Conservation (phyloP, 2,113 vertebrate genomes). For the Vidua chalybeata region DNA sequence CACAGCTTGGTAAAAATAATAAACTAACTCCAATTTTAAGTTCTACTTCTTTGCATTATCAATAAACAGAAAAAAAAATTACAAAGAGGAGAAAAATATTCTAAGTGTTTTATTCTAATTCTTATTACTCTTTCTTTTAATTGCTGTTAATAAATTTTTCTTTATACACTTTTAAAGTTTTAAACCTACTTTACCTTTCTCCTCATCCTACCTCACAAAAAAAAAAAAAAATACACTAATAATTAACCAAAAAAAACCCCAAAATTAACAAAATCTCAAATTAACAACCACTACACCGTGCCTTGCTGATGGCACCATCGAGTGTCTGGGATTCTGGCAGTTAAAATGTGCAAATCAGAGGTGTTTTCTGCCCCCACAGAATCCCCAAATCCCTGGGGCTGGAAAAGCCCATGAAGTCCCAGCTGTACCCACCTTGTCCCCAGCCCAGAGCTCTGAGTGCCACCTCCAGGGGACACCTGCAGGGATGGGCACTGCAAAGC, state of each 20-base stretch:
- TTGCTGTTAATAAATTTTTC: neutral
- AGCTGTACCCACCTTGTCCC: neutral
- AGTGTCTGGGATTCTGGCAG: neutral
- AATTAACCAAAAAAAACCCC: neutral
- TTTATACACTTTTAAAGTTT: neutral
- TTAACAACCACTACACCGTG: neutral
- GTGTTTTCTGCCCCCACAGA: neutral
- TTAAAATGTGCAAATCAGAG: neutral
- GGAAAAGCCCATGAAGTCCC: neutral
- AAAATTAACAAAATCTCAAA: neutral
- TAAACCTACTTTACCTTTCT: neutral
- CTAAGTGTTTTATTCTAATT: neutral
- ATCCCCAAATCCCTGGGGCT: accelerated
- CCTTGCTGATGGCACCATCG: neutral
- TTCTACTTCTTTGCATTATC: neutral
- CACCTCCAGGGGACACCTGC: neutral
- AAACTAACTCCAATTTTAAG: neutral
- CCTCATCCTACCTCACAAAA: neutral
- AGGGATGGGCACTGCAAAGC: neutral
- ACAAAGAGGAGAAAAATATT: neutral
- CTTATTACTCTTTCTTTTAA: neutral
- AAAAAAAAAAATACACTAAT: neutral
- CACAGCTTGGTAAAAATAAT: neutral
- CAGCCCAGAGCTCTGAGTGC: neutral
- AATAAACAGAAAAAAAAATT: neutral